Conservation (phyloP, 2,797 vertebrate species). For the Melopsittacus undulatus region DNA sequence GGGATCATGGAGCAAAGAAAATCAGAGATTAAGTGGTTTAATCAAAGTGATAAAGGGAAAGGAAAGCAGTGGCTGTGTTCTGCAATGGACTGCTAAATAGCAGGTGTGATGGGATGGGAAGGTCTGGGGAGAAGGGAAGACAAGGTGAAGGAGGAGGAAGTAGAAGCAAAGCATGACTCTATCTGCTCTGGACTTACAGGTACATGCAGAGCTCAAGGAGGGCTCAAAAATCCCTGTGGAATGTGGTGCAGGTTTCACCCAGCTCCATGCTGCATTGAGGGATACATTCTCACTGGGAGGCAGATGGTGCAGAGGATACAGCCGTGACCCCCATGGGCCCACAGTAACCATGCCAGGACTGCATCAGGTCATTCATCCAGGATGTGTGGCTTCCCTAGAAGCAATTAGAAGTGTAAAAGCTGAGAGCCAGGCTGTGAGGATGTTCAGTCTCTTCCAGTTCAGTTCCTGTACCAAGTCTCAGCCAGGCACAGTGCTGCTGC, state of each 20-base stretch:
- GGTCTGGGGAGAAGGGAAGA: neutral
- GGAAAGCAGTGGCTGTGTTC: neutral
- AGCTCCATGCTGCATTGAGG: rapidly evolving
- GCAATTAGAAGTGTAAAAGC: neutral
- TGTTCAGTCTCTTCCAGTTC: neutral
- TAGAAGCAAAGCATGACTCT: neutral
- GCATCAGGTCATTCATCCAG: neutral
- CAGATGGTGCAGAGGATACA: neutral
- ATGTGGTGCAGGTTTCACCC: neutral
- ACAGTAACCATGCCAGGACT: neutral
- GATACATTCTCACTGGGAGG: no score
- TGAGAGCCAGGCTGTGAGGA: neutral
- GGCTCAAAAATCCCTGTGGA: neutral
- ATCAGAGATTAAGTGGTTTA: neutral
- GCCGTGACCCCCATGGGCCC: neutral
- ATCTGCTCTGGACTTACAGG: neutral
- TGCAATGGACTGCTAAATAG: neutral
- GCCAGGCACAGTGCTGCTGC: neutral
- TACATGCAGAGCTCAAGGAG: neutral
- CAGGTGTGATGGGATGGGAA: neutral
- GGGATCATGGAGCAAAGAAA: neutral
- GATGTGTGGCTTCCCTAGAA: rapidly evolving
- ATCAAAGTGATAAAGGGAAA: neutral
- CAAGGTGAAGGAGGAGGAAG: neutral
- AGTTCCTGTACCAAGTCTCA: neutral